These are phyloP conservation scores for Muraenolepis orangiensis DNA, from an alignment of 2,797 vertebrate genomes.

Conservation along the genomic window DNA sequence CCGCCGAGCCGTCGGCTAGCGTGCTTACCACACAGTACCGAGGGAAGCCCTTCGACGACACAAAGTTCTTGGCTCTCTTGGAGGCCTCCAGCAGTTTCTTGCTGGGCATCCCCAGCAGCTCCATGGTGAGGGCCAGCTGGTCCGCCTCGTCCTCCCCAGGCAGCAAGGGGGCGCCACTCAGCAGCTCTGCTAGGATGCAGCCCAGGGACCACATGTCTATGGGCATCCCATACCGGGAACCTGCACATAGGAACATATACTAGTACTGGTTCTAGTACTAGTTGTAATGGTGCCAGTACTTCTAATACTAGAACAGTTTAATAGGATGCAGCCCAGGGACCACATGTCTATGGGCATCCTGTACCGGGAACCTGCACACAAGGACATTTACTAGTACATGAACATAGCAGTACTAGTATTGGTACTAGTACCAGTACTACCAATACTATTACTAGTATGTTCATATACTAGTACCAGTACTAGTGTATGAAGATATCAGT, in stretches of 20 bases:
- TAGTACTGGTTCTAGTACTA: no score
- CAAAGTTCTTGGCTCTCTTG: conserved; percentile 97
- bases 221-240: conserved; percentile 93
- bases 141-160: conserved; percentile 98
- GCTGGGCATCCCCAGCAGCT: conserved; percentile 91
- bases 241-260: no score
- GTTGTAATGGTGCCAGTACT: not conserved
- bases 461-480: no score
- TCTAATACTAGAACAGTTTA: no score
- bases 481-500: no score
- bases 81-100: conserved; percentile 92
- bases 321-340: conserved; percentile 97
- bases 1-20: conserved; percentile 85
- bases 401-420: not conserved
- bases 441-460: no score
- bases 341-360: conserved; percentile 99
- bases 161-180: conserved; percentile 93
- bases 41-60: conserved; percentile 97
- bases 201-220: conserved; percentile 99
- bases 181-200: conserved; percentile 95
- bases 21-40: conserved; percentile 94
- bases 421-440: not conserved
- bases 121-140: conserved; percentile 97
- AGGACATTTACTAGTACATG: no score
- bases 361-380: conserved; percentile 78